Conservation (phyloP, 1,140 invertebrate species). For the Plodia interpunctella region DNA sequence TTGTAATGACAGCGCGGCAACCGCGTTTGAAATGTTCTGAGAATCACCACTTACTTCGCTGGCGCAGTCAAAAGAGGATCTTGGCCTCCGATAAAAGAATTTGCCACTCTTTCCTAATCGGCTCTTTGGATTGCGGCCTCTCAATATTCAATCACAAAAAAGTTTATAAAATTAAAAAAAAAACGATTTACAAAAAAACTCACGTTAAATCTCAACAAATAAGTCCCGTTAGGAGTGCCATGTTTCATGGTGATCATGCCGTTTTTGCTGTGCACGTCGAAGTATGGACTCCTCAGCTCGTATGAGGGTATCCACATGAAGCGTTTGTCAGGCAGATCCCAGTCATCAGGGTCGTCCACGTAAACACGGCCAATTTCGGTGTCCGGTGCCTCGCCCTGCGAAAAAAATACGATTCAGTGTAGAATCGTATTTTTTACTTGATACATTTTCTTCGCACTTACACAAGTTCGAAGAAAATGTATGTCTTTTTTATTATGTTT, state of each 20-base stretch:
- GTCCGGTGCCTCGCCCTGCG: slow-evolving; percentile 81
- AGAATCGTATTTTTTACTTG: too few species aligned
- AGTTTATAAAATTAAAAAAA: too few species aligned
- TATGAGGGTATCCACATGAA: slow-evolving; percentile 82
- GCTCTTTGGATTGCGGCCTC: too few species aligned
- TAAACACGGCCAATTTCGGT: slow-evolving; percentile 93
- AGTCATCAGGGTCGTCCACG: slow-evolving; percentile 94
- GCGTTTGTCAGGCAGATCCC: slow-evolving; percentile 93
- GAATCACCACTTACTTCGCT: too few species aligned
- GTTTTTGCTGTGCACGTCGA: slow-evolving; percentile 82
- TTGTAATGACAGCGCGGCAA: too few species aligned
- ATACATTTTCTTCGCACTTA: too few species aligned
- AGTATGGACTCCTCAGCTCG: slow-evolving; percentile 78
- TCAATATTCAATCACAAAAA: not conserved
- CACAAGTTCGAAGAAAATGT: too few species aligned
- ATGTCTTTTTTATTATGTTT: too few species aligned
- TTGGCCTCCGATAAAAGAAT: too few species aligned
- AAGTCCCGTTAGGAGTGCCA: slow-evolving; percentile 82
- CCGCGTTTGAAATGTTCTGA: too few species aligned
- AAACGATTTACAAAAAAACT: slow-evolving; percentile 39
- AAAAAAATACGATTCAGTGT: slow-evolving; percentile 19
- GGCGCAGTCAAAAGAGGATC: too few species aligned
- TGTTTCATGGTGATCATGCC: slow-evolving; percentile 91
- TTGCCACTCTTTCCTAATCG: too few species aligned
- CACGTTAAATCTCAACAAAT: slow-evolving; percentile 84